phyloP scores from a whole-genome alignment of 1,140 invertebrate genomes.

The Orussus abietinus region DNA sequence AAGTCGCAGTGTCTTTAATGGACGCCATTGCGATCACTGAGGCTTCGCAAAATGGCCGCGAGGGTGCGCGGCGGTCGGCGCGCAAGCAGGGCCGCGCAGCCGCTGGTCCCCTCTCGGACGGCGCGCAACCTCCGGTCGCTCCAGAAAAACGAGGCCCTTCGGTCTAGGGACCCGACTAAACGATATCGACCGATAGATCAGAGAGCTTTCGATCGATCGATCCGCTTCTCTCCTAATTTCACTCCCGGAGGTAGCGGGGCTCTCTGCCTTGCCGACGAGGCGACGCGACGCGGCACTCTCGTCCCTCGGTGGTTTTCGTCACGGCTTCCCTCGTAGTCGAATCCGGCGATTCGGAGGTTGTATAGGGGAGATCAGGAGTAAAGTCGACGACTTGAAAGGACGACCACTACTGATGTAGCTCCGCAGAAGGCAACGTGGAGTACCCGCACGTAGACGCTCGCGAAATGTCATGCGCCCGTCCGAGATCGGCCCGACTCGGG shows the following conservation, averaged over 20 bases:
- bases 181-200: too few species aligned
- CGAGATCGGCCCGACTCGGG: slow-evolving; percentile 1
- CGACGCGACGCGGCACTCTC: background rate
- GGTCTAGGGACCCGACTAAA: too few species aligned
- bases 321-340: background rate
- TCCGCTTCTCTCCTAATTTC: slow-evolving; percentile 13
- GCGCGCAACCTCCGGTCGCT: slow-evolving; percentile 20
- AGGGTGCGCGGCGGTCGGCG: slow-evolving; percentile 19
- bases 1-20: slow-evolving; percentile 82
- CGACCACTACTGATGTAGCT: too few species aligned
- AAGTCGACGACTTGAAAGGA: slow-evolving; percentile 15
- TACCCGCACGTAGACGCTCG: slow-evolving; percentile 14
- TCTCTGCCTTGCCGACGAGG: background rate
- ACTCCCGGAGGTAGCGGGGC: slow-evolving; percentile 2
- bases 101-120: slow-evolving; percentile 17
- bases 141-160: slow-evolving; percentile 10
- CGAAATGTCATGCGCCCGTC: slow-evolving; percentile 19
- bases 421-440: too few species aligned
- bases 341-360: slow-evolving; percentile 1
- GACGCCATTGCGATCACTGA: slow-evolving; percentile 73
- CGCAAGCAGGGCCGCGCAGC: slow-evolving; percentile 15
- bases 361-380: slow-evolving; percentile 9
- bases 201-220: slow-evolving; percentile 17
- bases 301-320: background rate
- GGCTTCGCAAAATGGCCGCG: slow-evolving; percentile 37